Percentiles rank a stretch among this genome's conserved stretches.
Evolutionary conservation across 2,888 invertebrate genomes (phyloP).

Genomic region (Octodonta nipae): DNA sequence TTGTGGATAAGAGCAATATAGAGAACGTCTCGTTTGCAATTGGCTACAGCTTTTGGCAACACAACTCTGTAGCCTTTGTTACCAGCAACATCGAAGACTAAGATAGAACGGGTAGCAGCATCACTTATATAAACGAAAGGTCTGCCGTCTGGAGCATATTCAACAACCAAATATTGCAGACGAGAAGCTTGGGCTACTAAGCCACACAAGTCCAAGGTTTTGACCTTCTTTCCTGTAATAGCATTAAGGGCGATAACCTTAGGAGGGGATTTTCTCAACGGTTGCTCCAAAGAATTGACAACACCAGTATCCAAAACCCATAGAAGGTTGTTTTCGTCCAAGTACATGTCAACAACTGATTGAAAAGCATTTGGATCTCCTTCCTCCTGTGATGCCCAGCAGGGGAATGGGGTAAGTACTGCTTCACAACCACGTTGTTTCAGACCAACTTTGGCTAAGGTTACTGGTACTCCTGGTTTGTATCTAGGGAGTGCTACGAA

Average conservation of each 20-base stretch:
- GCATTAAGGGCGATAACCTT: conserved; percentile 39
- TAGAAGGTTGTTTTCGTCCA: conserved; percentile 48
- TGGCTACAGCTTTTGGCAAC: conserved; percentile 43
- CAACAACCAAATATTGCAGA: conserved; percentile 55
- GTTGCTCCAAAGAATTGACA: conserved; percentile 50
- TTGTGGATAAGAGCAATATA: conserved; percentile 50
- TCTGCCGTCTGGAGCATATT: conserved; percentile 48
- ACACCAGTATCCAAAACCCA: conserved; percentile 64
- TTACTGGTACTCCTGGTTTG: conserved; percentile 52
- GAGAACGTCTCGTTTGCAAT: conserved; percentile 47
- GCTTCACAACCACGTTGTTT: conserved; percentile 37
- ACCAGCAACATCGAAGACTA: conserved; percentile 52
- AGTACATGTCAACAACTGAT: conserved; percentile 53
- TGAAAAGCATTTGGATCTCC: conserved; percentile 52
- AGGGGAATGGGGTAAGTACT: conserved; percentile 47
- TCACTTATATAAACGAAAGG: conserved; percentile 55
- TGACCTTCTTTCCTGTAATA: conserved; percentile 43
- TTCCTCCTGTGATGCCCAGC: conserved; percentile 49
- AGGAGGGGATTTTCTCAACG: conserved; percentile 51
- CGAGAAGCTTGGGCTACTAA: conserved; percentile 45
- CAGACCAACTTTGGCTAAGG: conserved; percentile 44
- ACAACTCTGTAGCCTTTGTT: conserved; percentile 51
- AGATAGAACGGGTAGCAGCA: conserved; percentile 51
- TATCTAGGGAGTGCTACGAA: conserved; percentile 46
- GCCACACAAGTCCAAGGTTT: conserved; percentile 46